Base-by-base conservation (phyloP, 2,888 invertebrate genomes). In the Caenorhabditis becei region DNA sequence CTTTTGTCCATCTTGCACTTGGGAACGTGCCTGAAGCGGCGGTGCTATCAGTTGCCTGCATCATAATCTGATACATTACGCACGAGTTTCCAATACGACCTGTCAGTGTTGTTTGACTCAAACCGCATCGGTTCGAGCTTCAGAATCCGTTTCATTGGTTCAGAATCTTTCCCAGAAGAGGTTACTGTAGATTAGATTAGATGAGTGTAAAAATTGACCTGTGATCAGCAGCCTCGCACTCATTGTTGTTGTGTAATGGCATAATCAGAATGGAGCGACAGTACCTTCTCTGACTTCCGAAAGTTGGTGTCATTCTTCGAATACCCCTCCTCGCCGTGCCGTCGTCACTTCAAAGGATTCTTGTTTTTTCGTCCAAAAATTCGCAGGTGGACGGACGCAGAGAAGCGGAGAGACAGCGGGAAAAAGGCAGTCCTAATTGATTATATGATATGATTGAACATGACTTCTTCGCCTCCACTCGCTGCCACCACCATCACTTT, bases 371-470 rank as follows among this genome's bases (percentile, higher is more conserved):
- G 47, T 72, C 72, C 63, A 72, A 72, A 72, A 72, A 72, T 72
- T 72, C 62, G 62, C 62, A 71, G 62, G 62, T 54, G 44, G 63
- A 63, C 32, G 56, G 56, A 41, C 26, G 20, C 26, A 56, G 54
- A 53, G 56, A 72, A 56, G 56, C 28, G 63, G 44, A 47, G 53
- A 35, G 24, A 53, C 11, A 58, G 49, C 32, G 49, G 47, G 44
- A 63, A 47, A 23, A 26, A 58, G 51, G 49, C 56, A 53, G 53
- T 56, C 71, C 51, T 66, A 74, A 74, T 74, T 74, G 74, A 74
- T 74, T 74, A 74, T 74, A 74, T 74, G 74, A 74, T 74, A 74
- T 74, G 65, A 74, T 74, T 74, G 74, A 74, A 74, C 74, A 74
- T 74, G 74, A 74, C 74, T 74, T 65, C 51, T 74, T 58, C 28